Base-by-base conservation (phyloP, 2,797 vertebrate genomes). In the Phrynocephalus vlangalii region DNA sequence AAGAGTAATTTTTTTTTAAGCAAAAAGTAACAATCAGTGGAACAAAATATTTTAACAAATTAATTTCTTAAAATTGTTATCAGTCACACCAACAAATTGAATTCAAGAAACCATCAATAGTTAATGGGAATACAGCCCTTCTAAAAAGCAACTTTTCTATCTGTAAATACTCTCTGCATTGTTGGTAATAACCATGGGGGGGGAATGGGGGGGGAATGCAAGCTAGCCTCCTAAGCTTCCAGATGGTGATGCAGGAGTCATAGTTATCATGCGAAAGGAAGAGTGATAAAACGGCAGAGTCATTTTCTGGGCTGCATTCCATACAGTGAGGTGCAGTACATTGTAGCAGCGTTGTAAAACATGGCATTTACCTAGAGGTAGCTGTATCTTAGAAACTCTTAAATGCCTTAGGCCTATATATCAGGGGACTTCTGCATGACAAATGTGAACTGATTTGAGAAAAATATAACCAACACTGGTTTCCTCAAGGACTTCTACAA, bases 241-340 rank as follows among this genome's bases (percentile, higher is more conserved):
- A 77, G 13, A 52, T 30, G n/a, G 56, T 60, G 66, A n/a, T 7
- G 26, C 20, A 38, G 33, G 20, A 66, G 9, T 9, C 70, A 38
- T 67, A 16, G 70, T 75, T 82, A 18, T 82, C 60, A 82, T 66
- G 63, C 5, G 56, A 28, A 66, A 82, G 63, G 15, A 20, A 7
- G 30, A 28, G 16, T 67, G 56, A 75, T 79, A 72, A 88, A 88
- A 75, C 15, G n/a, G 68, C 5, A 48, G 8, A 81, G 60, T 80
- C 70, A 11, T 75, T 72, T 81, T 80, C 83, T 88, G 60, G 70
- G 77, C 71, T 81, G 56, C 44, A 76, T 79, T 88, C 83, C 87
- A 75, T 15, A 8, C 60, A 68, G 70, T 52, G 81, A 85, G 50
- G 70, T 67, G 70, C 56, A 56, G 72, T 85, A 85, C 85, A 88